Evolutionary conservation across 2,797 vertebrate species (phyloP), one percentile per base, ranked within the genome.

Genomic region (Acestrorhynchus altus): DNA sequence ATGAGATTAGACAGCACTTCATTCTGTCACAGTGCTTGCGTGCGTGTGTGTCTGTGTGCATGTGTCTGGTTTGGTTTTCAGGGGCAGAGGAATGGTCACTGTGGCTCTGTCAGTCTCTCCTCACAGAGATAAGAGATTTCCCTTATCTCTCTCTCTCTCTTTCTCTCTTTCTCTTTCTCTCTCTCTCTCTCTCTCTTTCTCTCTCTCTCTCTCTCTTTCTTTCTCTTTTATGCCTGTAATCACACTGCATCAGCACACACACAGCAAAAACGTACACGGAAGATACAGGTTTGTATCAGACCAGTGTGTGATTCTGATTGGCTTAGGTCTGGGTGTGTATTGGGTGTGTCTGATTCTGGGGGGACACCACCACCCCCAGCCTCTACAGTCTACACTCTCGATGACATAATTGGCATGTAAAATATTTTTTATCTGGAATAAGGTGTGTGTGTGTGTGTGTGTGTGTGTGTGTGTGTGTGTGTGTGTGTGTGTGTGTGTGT

Each of bases 361-460:
- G 31, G 31, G 6, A 35, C 31, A 35, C 31, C 31, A 2, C 31
- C 31, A 35, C 31, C 31, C 31, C 31, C 31, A 2, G 6, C 31
- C 31, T 6, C 31, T 35, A 2, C 31, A 2, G 2, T 6, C 42
- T 83, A 83, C 84, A 65, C 80, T 78, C 82, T 86, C 80, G 88
- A 89, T 92, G 90, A 91, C 89, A 90, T 89, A 89, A 89, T 88
- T 90, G 89, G 84, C 87, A 91, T 90, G 88, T 83, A 13, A 56
- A 86, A 83, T 84, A 87, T 85, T 89, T 83, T 76, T 79, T 31
- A 4, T 56, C 26, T 49, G 63, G 44, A 24, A 67, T 35, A 35
- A 60, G 68, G 46, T 81, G 57, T 73, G 28, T 68, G 16, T 81
- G 80, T 89, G 83, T 49, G 81, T 83, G 66, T 31, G 26, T 20